Evolutionary conservation across 2,888 invertebrate genomes (phyloP).

Genomic region (Entomobrya multifasciata): DNA sequence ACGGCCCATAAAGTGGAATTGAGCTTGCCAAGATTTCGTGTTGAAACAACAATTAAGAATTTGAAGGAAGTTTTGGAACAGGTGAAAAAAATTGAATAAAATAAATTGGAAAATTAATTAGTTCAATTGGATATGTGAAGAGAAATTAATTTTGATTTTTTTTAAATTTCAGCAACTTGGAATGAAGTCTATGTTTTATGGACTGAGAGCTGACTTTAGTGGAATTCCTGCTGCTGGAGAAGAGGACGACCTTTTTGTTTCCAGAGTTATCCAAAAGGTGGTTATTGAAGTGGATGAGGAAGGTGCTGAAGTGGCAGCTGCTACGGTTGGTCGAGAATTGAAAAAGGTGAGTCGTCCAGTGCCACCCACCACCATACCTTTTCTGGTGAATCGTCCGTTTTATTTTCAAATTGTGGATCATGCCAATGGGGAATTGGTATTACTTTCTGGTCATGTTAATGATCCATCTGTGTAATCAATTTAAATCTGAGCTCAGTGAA

Average conservation of each 20-base stretch:
- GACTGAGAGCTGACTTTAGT: slow-evolving; percentile 84
- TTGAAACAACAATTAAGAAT: slow-evolving; percentile 84
- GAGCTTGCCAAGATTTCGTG: slow-evolving; percentile 84
- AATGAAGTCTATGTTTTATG: slow-evolving; percentile 85
- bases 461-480: slow-evolving; percentile 56
- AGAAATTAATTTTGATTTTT: no score
- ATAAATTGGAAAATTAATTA: no score
- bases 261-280: no score
- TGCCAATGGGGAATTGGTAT: slow-evolving; percentile 73
- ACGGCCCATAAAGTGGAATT: slow-evolving; percentile 81
- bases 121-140: no score
- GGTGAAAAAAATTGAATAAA: slow-evolving; percentile 83
- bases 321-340: slow-evolving; percentile 86
- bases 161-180: slow-evolving; percentile 84
- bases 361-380: slow-evolving; percentile 57
- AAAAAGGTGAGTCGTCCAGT: not conserved
- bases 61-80: slow-evolving; percentile 39
- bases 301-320: slow-evolving; percentile 92
- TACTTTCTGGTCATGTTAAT: slow-evolving; percentile 75
- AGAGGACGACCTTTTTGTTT: slow-evolving; percentile 83
- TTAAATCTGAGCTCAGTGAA: no score
- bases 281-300: slow-evolving; percentile 91
- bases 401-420: slow-evolving; percentile 77
- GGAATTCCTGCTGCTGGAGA: slow-evolving; percentile 83
- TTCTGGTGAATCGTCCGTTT: slow-evolving; percentile 76